Evolutionary conservation across 2,797 vertebrate species (phyloP).

Genomic region (Falco columbarius): DNA sequence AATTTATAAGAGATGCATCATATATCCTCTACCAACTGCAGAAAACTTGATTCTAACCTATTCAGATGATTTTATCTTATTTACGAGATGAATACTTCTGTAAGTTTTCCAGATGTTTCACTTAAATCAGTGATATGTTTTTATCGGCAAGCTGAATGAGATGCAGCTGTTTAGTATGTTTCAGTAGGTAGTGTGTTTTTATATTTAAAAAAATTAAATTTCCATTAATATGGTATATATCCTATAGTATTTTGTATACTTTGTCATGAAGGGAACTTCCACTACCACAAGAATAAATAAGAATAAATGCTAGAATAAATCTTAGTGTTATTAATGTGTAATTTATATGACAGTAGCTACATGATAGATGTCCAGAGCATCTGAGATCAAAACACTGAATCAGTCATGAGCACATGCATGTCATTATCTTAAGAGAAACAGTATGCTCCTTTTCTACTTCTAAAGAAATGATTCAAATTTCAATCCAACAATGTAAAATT

Average conservation of each 20-base stretch:
- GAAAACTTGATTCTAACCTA: not conserved
- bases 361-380: slow-evolving; percentile 54
- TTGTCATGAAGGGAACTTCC: not conserved
- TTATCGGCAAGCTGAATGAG: not conserved
- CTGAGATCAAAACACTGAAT: slow-evolving; percentile 64
- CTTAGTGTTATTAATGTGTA: slow-evolving; percentile 22
- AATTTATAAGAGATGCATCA: not conserved
- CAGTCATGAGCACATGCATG: slow-evolving; percentile 45
- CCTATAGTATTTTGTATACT: not conserved
- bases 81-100: not conserved
- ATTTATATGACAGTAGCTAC: slow-evolving; percentile 55
- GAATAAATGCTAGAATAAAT: not conserved
- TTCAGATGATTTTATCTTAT: not conserved
- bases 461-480: slow-evolving; percentile 35
- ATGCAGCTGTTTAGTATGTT: not conserved
- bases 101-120: not conserved
- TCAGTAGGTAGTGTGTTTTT: not conserved
- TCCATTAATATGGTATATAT: not conserved
- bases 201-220: not conserved
- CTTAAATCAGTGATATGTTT: not conserved
- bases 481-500: not conserved
- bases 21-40: not conserved
- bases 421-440: slow-evolving; percentile 57
- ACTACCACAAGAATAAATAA: not conserved
- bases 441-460: not conserved